Base-by-base conservation (phyloP, 1,140 invertebrate species). In the Triops longicaudatus region DNA sequence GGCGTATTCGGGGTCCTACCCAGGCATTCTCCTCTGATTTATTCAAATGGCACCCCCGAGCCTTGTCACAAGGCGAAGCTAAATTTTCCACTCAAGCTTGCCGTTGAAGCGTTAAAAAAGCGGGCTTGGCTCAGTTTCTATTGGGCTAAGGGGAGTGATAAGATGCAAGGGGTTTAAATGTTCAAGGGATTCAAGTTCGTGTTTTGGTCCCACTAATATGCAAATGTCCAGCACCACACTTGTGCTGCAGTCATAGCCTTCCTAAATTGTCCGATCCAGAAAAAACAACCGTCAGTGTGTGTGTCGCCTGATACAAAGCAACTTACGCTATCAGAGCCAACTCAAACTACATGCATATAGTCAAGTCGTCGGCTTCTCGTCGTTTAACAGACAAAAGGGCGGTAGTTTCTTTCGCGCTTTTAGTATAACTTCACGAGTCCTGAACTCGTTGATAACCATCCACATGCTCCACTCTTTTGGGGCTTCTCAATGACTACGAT, bases 141-240 rank as follows among this genome's bases (percentile, higher is more conserved):
- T 63, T 63, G 50, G 50, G 50, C 50, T 63, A 63, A 22, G 50
- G 50, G 50, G 50, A 63, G 50, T 63, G 50, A 63, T 63, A 63
- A 63, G 50, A 63, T 63, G 50, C 50, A 9, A 63, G 50, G n/a
- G 50, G 50, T 63, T 63, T 63, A 63, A 17, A 63, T 63, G 50
- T 5, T 17, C 10, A n/a, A 9, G 50, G n/a, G n/a, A n/a, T 63
- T 63, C 10, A n/a, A 63, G 50, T 63, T 63, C 50, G 50, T 63
- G 50, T 63, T 63, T 63, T 17, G 50, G 50, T 63, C 50, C 50
- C 50, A 63, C 50, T 63, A 63, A 63, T 63, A 63, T 63, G 50
- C 50, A 63, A 63, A 63, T 63, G 50, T 6, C 50, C 50, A 63
- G 50, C 50, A 63, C 50, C 50, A 63, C 50, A 63, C 50, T 63